Evolutionary conservation across 2,797 vertebrate genomes (phyloP).

Genomic region (Microtus agrestis): DNA sequence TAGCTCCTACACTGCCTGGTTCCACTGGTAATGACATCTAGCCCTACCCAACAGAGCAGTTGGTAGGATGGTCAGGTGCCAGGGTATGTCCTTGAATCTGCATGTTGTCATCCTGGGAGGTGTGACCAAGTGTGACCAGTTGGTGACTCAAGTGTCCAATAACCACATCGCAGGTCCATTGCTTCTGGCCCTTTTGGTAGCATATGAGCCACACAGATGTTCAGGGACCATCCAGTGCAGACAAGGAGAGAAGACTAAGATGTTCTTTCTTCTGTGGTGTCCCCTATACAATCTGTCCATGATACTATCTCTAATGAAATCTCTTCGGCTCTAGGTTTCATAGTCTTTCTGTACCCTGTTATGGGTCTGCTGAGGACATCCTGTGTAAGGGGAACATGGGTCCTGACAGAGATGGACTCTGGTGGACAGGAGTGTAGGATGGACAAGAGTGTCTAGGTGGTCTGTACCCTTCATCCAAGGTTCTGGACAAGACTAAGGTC

Average conservation of each 20-base stretch:
- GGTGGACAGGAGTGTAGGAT: too few species aligned
- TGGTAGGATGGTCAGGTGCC: too few species aligned
- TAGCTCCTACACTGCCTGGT: background rate
- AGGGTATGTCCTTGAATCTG: too few species aligned
- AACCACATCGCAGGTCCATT: background rate
- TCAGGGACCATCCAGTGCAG: background rate
- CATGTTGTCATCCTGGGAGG: background rate
- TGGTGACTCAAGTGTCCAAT: background rate
- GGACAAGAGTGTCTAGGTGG: background rate
- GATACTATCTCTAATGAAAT: too few species aligned
- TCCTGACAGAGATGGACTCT: background rate
- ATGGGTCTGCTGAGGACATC: background rate
- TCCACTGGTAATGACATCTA: background rate
- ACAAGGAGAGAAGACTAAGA: background rate
- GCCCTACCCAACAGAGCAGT: background rate
- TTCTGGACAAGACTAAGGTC: background rate
- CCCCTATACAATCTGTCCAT: background rate
- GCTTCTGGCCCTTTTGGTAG: background rate
- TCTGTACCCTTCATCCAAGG: background rate
- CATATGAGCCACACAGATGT: too few species aligned
- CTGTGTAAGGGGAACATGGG: background rate
- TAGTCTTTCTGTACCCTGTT: too few species aligned
- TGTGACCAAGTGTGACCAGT: background rate
- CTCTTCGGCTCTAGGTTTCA: too few species aligned
- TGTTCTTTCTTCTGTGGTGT: too few species aligned